phyloP scores from a whole-genome alignment of 2,113 vertebrate genomes.

The Etia nguti region DNA sequence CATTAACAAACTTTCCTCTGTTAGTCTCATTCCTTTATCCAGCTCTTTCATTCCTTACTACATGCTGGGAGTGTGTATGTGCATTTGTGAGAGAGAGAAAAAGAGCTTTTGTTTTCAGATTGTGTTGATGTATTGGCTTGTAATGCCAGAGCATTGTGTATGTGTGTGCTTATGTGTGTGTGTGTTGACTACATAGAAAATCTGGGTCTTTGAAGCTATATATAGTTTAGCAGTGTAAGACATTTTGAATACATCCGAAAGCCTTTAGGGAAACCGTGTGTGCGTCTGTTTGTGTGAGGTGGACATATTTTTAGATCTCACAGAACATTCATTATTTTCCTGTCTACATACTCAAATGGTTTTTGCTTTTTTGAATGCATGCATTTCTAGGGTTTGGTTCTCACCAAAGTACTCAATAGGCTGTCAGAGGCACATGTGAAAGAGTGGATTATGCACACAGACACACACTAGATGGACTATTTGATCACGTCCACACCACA shows the following conservation, averaged over 20 bases:
- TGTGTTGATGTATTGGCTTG: slow-evolving; percentile 37
- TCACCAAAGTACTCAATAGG: background rate
- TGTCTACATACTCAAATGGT: background rate
- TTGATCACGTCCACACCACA: background rate
- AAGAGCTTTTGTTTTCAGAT: slow-evolving; percentile 20
- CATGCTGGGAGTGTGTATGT: background rate
- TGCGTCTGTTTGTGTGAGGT: background rate
- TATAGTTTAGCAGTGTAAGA: slow-evolving; percentile 67
- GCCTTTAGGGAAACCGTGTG: slow-evolving; percentile 34
- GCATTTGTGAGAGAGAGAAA: background rate
- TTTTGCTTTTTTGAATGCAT: background rate
- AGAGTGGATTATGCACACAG: background rate
- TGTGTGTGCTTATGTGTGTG: background rate
- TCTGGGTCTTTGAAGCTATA: slow-evolving; percentile 74
- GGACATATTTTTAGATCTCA: background rate
- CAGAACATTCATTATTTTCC: background rate
- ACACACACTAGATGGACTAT: background rate
- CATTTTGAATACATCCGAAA: slow-evolving; percentile 64
- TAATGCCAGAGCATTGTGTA: background rate
- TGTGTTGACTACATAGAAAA: slow-evolving; percentile 52
- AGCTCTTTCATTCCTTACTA: slow-evolving; percentile 5
- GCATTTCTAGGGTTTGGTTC: background rate
- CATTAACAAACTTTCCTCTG: slow-evolving; percentile 46
- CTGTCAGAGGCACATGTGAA: background rate
- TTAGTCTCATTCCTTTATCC: slow-evolving; percentile 41